phyloP scores from a whole-genome alignment of 2,888 invertebrate species.

The Xestobium rufovillosum region DNA sequence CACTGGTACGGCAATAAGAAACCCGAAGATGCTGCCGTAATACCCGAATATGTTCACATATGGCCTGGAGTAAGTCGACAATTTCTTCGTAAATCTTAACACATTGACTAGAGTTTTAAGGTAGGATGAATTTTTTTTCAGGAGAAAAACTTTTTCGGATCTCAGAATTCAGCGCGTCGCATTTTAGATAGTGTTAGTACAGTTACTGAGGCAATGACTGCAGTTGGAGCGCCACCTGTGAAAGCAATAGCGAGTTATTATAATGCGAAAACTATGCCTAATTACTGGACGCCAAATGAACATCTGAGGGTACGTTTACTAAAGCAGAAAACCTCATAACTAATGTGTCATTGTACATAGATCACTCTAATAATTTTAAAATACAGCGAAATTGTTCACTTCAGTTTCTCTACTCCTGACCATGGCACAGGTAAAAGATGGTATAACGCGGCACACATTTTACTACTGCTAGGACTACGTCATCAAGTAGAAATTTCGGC shows the following conservation, averaged over 20 bases:
- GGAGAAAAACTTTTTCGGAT: slow-evolving; percentile 36
- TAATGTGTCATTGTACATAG: no score
- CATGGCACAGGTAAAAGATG: no score
- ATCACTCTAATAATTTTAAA: no score
- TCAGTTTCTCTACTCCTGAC: no score
- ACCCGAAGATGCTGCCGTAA: slow-evolving; percentile 61
- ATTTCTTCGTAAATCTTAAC: no score
- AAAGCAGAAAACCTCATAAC: no score
- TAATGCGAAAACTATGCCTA: slow-evolving; percentile 70
- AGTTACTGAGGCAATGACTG: slow-evolving; percentile 52
- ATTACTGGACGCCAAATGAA: slow-evolving; percentile 72
- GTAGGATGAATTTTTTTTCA: slow-evolving; percentile 38
- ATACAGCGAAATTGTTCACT: no score
- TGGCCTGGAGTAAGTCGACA: slow-evolving; percentile 53
- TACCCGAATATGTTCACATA: slow-evolving; percentile 59
- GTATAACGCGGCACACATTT: no score
- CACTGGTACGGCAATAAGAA: slow-evolving; percentile 76
- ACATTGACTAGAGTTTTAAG: slow-evolving; percentile 23
- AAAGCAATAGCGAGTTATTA: slow-evolving; percentile 62
- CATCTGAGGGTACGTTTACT: slow-evolving; percentile 55
- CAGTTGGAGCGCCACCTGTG: slow-evolving; percentile 63
- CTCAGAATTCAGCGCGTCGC: slow-evolving; percentile 42
- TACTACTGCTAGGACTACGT: no score
- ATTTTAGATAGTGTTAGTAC: slow-evolving; percentile 53
- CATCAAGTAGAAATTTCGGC: no score